Evolutionary conservation across 1,140 invertebrate species (phyloP).

Genomic region (Octopus sinensis): DNA sequence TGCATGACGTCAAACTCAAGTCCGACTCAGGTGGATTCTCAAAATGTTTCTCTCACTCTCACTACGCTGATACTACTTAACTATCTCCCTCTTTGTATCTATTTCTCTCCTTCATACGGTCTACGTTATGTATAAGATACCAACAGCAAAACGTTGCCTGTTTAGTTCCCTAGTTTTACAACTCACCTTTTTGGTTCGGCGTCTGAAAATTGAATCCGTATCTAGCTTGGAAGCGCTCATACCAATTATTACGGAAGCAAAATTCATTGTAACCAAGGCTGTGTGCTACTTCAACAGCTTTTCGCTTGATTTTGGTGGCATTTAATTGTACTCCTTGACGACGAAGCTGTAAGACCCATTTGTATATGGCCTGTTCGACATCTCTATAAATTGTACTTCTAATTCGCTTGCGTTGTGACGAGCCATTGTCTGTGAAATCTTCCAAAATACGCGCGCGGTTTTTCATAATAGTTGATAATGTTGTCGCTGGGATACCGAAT

Average conservation of each 20-base stretch:
- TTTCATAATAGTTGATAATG: neutral
- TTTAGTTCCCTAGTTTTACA: neutral
- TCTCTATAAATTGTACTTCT: neutral
- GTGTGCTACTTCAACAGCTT: neutral
- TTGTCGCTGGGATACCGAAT: neutral
- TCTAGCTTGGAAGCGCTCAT: neutral
- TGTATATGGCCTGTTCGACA: constrained; percentile 1
- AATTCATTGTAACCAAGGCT: neutral
- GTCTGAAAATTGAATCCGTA: neutral
- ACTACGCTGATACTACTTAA: no score
- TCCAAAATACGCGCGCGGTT: neutral
- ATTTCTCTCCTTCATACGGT: no score
- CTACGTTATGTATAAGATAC: no score
- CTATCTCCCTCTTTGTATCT: no score
- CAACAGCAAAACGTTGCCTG: no score
- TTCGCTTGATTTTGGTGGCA: neutral
- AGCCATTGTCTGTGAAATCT: neutral
- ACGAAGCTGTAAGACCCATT: neutral
- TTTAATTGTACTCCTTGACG: neutral
- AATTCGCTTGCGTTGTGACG: neutral
- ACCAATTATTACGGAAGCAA: neutral
- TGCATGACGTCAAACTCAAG: no score
- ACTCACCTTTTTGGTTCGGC: neutral
- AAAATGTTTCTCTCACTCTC: no score
- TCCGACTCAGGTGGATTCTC: no score